Percentiles rank a stretch among this genome's conserved stretches.
These are phyloP conservation scores for Leucozona laternaria DNA, from an alignment of 2,888 invertebrate genomes.

Conservation along the genomic window DNA sequence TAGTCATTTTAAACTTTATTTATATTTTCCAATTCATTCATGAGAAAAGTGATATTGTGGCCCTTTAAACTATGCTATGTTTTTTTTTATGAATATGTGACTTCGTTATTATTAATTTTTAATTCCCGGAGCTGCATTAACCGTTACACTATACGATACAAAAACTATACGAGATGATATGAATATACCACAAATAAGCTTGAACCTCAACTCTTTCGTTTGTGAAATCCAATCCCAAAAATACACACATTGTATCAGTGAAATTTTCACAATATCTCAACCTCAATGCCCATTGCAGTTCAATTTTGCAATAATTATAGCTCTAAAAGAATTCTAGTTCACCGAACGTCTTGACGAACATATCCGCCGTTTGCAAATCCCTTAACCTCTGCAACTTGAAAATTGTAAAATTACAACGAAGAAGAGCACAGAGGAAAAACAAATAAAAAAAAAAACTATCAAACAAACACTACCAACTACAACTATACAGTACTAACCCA, in stretches of 20 bases:
- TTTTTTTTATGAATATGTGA: not conserved
- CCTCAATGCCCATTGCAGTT: conserved; percentile 54
- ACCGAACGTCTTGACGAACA: conserved; percentile 57
- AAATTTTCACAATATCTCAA: conserved; percentile 47
- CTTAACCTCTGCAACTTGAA: conserved; percentile 55
- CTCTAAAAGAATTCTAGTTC: conserved; percentile 37
- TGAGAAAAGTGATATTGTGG: too few species aligned
- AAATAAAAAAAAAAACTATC: not conserved
- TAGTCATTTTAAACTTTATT: too few species aligned
- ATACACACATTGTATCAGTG: not conserved
- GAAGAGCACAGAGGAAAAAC: conserved; percentile 31
- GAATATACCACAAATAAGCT: not conserved
- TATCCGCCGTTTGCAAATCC: conserved; percentile 71
- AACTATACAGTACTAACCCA: conserved; percentile 69
- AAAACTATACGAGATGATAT: not conserved
- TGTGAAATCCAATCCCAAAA: not conserved
- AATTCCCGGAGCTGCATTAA: not conserved
- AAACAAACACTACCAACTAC: not conserved
- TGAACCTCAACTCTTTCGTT: conserved; percentile 20
- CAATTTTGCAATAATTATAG: conserved; percentile 53
- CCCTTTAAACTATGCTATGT: not conserved
- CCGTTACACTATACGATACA: not conserved
- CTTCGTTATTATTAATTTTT: not conserved
- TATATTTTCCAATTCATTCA: too few species aligned
- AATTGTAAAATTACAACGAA: conserved; percentile 50